phyloP scores from a whole-genome alignment of 1,140 invertebrate genomes.

The Leptoteleia sp. region DNA sequence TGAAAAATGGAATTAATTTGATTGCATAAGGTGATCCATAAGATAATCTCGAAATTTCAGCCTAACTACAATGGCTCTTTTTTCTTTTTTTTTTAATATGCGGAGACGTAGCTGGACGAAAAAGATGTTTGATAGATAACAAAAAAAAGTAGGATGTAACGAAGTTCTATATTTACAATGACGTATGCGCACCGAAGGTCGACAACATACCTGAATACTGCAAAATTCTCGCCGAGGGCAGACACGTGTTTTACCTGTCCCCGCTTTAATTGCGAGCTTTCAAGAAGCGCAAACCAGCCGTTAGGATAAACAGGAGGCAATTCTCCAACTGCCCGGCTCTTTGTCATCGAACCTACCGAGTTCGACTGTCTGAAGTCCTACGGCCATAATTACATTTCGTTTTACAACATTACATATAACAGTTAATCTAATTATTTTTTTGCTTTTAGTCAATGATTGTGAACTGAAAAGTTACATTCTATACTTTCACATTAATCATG shows the following conservation, averaged over 20 bases:
- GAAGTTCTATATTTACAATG: slow-evolving; percentile 63
- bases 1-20: no score
- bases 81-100: slow-evolving; percentile 31
- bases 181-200: slow-evolving; percentile 64
- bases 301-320: slow-evolving; percentile 93
- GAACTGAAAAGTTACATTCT: no score
- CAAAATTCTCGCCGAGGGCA: slow-evolving; percentile 89
- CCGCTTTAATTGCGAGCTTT: slow-evolving; percentile 84
- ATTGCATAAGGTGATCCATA: no score
- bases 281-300: slow-evolving; percentile 91
- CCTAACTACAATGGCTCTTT: slow-evolving; percentile 5
- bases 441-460: no score
- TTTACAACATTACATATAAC: no score
- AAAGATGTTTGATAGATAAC: slow-evolving; percentile 47
- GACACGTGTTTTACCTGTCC: slow-evolving; percentile 85
- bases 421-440: no score
- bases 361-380: slow-evolving; percentile 61
- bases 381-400: no score
- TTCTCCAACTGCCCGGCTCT: slow-evolving; percentile 82
- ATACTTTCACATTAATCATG: no score
- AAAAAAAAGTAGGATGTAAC: slow-evolving; percentile 44
- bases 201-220: slow-evolving; percentile 85
- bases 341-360: slow-evolving; percentile 47
- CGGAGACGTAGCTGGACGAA: slow-evolving; percentile 16
- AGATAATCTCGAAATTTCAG: no score